A percentile compares a stretch with the other conserved stretches of the same genome.
Evolutionary conservation across 2,888 invertebrate genomes (phyloP).

Genomic region (Poecilus cupreus): DNA sequence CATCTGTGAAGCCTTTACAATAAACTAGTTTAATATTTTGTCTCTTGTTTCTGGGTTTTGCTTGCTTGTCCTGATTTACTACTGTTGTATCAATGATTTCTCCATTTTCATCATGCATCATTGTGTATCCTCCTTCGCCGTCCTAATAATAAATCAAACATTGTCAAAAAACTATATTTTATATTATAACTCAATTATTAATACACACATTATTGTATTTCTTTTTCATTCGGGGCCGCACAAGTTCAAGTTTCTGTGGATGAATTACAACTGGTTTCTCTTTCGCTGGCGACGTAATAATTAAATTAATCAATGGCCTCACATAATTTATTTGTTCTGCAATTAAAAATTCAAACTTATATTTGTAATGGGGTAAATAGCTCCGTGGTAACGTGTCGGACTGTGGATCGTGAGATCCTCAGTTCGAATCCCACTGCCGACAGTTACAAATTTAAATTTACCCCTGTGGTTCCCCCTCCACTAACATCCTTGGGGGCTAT

Average conservation of each 20-base stretch:
- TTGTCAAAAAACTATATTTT: neutral
- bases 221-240: slow-evolving; percentile 73
- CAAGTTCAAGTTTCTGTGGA: slow-evolving; percentile 61
- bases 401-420: too few relatives aligned
- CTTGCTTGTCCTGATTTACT: slow-evolving; percentile 70
- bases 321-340: slow-evolving; percentile 69
- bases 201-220: slow-evolving; percentile 75
- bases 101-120: slow-evolving; percentile 78
- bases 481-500: too few relatives aligned
- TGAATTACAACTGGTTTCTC: slow-evolving; percentile 62
- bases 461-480: too few relatives aligned
- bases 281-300: slow-evolving; percentile 63
- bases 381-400: too few relatives aligned
- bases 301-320: slow-evolving; percentile 68
- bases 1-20: slow-evolving; percentile 77
- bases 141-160: slow-evolving; percentile 70
- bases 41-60: slow-evolving; percentile 71
- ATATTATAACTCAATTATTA: neutral
- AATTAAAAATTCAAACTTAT: slow-evolving; percentile 46
- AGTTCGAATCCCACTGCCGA: too few relatives aligned
- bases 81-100: slow-evolving; percentile 74
- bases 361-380: slow-evolving; percentile 60
- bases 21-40: slow-evolving; percentile 77
- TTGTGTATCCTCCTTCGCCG: slow-evolving; percentile 79
- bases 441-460: too few relatives aligned